Percentiles rank a stretch among this genome's conserved stretches.
Conservation (phyloP, 2,797 vertebrate genomes). For the Chaenodraco wilsoni region DNA sequence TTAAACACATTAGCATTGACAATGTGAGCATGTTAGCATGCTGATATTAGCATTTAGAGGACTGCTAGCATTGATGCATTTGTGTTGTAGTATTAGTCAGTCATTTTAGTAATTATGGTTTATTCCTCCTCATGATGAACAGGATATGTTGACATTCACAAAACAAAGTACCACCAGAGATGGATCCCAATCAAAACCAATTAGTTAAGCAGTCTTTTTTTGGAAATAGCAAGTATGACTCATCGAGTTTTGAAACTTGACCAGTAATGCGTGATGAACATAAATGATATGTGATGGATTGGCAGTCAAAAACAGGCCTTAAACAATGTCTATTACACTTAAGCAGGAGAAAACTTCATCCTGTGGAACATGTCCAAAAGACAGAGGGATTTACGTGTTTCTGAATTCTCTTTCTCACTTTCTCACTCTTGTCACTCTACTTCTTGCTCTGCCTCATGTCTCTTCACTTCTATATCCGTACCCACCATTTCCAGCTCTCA, state of each 20-base stretch:
- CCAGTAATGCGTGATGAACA: slow-evolving; percentile 17
- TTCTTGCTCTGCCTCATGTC: slow-evolving; percentile 33
- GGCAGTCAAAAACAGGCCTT: slow-evolving; percentile 3
- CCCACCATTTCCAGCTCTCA: slow-evolving; percentile 46
- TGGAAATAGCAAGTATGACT: slow-evolving; percentile 9
- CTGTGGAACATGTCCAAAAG: slow-evolving; percentile 5
- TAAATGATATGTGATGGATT: slow-evolving; percentile 15
- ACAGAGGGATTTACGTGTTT: slow-evolving; percentile 6
- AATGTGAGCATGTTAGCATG: no score
- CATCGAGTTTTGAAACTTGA: slow-evolving; percentile 6
- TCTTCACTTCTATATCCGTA: slow-evolving; percentile 44
- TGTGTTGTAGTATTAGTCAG: not conserved
- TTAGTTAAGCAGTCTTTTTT: not conserved
- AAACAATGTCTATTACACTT: slow-evolving; percentile 11
- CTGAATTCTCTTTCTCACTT: slow-evolving; percentile 15
- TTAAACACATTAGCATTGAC: no score
- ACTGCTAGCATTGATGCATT: not conserved
- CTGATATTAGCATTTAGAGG: no score
- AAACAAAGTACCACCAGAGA: not conserved
- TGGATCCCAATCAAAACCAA: not conserved
- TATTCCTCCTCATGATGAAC: not conserved
- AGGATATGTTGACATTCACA: not conserved
- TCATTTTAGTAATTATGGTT: not conserved
- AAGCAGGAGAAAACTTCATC: slow-evolving; percentile 8
- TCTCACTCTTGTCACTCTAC: slow-evolving; percentile 32